Base-by-base conservation (phyloP, 2,888 invertebrate genomes). In the Pollenia griseotomentosa region DNA sequence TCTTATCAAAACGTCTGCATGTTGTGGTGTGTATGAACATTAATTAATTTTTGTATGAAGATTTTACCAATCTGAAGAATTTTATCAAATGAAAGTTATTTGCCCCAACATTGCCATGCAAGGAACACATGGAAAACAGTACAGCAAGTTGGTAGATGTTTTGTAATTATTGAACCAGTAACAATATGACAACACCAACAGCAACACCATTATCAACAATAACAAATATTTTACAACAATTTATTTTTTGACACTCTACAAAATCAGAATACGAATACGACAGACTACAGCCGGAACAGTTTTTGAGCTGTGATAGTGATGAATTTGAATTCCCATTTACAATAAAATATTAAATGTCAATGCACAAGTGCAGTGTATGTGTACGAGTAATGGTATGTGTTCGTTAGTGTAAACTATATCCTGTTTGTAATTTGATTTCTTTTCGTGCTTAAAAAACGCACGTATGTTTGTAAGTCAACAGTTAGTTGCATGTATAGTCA, bases 271-370 rank as follows among this genome's bases (percentile, higher is more conserved):
- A 59, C 59, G n/a, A 61, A 51, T 19, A 66, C n/a, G 23, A 40
- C 33, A 19, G 8, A 65, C 33, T 68, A 6, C 19, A 59, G 14
- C 33, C 4, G 33, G 33, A 33, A 33, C 33, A 48, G 59, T 59
- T 66, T 78, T 48, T 11, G 51, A 23, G 33, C 14, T 59, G 51
- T 71, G 42, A 57, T 65, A 65, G 78, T 78, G 83, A 66, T 66
- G 83, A 73, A 73, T 78, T 83, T 66, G 73, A 78, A 83, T 73
- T 83, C 78, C 78, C 78, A 83, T 83, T 83, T 78, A 83, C 77
- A 83, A 83, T 73, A 83, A 71, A 77, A 78, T 83, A 78, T 78
- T 78, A 83, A 83, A 83, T 83, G 78, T 83, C 77, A 83, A 78
- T 78, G 57, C 59, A 63, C 11, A 71, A n/a, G 53, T 44, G 14